phyloP scores from a whole-genome alignment of 2,888 invertebrate species.

The Drosophila flavopinicola region DNA sequence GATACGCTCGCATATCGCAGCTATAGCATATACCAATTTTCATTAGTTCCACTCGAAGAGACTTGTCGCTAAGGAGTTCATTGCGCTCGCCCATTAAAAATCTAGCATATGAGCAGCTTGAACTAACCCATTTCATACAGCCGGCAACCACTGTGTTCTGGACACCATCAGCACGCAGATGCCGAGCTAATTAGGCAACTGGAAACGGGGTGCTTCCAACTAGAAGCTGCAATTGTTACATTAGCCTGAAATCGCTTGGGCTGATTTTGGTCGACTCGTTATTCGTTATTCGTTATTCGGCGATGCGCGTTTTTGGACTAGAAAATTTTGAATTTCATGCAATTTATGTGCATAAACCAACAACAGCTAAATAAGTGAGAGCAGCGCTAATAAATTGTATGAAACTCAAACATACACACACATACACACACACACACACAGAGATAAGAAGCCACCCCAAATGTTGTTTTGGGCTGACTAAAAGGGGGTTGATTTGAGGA shows the following conservation, averaged over 20 bases:
- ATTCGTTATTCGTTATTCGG: neutral
- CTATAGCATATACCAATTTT: conserved; percentile 26
- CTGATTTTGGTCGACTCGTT: conserved; percentile 26
- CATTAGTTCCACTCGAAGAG: conserved; percentile 72
- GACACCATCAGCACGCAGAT: conserved; percentile 33
- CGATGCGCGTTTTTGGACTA: conserved; percentile 15
- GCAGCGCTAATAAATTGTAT: conserved; percentile 48
- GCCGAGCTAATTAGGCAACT: conserved; percentile 45
- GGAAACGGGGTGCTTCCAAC: conserved; percentile 14
- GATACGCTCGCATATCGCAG: conserved; percentile 31
- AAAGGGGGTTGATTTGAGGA: conserved; percentile 67
- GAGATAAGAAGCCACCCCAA: conserved; percentile 68
- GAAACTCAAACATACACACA: conserved; percentile 15
- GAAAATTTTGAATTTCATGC: conserved; percentile 54
- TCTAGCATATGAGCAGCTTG: conserved; percentile 25
- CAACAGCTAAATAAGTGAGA: conserved; percentile 40
- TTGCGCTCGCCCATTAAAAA: conserved; percentile 45
- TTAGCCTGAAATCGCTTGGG: conserved; percentile 10
- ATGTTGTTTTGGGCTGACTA: conserved; percentile 36
- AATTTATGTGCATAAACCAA: conserved; percentile 46
- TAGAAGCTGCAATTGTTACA: conserved; percentile 16
- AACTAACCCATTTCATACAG: conserved; percentile 19
- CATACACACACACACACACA: conserved; percentile 3
- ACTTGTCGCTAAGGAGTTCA: conserved; percentile 55
- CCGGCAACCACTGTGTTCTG: conserved; percentile 8